Conservation (phyloP, 2,113 vertebrate species). For the Climacteris rufus region DNA sequence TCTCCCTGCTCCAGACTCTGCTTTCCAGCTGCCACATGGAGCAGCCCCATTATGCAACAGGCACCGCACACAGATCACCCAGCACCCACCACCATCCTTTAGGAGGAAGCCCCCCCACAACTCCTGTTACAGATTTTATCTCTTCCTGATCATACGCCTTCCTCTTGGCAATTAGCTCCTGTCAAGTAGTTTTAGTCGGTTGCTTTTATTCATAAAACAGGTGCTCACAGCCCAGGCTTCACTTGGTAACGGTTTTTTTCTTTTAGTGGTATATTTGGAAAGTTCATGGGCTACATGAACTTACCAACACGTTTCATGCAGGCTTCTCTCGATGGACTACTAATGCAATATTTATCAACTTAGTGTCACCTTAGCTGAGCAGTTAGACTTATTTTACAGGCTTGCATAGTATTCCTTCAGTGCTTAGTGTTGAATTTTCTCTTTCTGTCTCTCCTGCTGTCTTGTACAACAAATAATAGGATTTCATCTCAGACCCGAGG, state of each 20-base stretch:
- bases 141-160: background rate
- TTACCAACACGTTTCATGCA: background rate
- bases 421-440: background rate
- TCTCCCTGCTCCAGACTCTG: background rate
- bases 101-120: background rate
- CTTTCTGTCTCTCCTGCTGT: background rate
- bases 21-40: background rate
- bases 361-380: background rate
- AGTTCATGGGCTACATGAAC: background rate
- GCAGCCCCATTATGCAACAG: background rate
- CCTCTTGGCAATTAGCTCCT: background rate
- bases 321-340: background rate
- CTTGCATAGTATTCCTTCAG: background rate
- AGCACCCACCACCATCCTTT: background rate
- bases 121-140: background rate
- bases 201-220: background rate
- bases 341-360: background rate
- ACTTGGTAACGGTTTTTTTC: background rate
- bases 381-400: background rate
- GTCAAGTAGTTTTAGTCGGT: background rate
- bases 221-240: background rate
- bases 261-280: background rate
- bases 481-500: background rate
- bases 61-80: rapidly evolving
- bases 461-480: background rate